Conservation (phyloP, 2,888 invertebrate species). For the Catocala nupta region DNA sequence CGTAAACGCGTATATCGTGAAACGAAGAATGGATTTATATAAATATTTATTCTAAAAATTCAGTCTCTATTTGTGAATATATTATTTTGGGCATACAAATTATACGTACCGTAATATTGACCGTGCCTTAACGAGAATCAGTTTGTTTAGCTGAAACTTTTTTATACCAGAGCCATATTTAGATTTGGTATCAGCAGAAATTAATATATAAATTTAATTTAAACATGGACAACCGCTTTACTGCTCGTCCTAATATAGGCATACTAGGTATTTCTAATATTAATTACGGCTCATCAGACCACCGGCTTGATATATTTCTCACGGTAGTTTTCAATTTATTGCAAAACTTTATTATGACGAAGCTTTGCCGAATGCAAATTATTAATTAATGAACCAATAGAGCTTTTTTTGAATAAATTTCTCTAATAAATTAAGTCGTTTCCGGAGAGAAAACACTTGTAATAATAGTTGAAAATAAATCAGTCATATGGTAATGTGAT, state of each 20-base stretch:
- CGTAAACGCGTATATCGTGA: too few species aligned
- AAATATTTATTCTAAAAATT: too few species aligned
- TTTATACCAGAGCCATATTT: slow-evolving; percentile 1
- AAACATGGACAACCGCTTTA: slow-evolving; percentile 5
- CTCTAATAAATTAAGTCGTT: slow-evolving; percentile 31
- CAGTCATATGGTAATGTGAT: slow-evolving; percentile 1
- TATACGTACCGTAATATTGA: too few species aligned
- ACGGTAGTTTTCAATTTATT: slow-evolving; percentile 6
- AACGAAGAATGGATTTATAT: too few species aligned
- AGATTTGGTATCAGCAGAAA: slow-evolving; percentile 4
- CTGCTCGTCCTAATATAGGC: too few species aligned
- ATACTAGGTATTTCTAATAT: slow-evolving; percentile 2
- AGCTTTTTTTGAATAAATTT: slow-evolving; percentile 17
- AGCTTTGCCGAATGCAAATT: slow-evolving; percentile 8
- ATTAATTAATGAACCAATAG: slow-evolving; percentile 17
- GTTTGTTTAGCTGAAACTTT: neutral
- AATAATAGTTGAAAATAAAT: slow-evolving; percentile 25
- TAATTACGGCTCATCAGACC: slow-evolving; percentile 4
- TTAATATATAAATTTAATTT: slow-evolving; percentile 9
- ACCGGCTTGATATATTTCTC: slow-evolving; percentile 10
- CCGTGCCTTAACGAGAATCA: too few species aligned
- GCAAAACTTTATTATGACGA: slow-evolving; percentile 10
- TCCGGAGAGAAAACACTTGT: slow-evolving; percentile 12
- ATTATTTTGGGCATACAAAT: too few species aligned
- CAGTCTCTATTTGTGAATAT: too few species aligned